These are phyloP conservation scores for Mystacornis crossleyi DNA, from an alignment of 2,113 vertebrate genomes.

Conservation along the genomic window DNA sequence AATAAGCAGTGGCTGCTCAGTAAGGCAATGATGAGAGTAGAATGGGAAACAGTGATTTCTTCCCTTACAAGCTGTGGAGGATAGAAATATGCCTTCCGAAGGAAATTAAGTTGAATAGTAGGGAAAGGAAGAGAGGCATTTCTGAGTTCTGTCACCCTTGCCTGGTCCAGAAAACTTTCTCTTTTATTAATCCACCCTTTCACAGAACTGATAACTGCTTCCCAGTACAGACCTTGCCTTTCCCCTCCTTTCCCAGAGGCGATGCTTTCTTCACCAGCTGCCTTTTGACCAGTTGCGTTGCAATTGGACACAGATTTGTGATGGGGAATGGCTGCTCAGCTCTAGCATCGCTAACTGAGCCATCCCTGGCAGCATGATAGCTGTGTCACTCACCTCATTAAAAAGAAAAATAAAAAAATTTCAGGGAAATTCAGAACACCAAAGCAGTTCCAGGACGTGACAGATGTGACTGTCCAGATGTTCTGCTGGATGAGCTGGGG, in stretches of 20 bases:
- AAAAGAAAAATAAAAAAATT: neutral
- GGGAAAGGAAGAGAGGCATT: neutral
- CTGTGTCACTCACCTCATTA: neutral
- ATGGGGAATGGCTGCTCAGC: neutral
- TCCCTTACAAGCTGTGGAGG: neutral
- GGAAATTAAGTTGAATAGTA: neutral
- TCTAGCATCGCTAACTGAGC: neutral
- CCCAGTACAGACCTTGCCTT: neutral
- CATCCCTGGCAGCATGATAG: fast-evolving
- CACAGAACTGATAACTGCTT: neutral
- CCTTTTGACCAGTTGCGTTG: neutral
- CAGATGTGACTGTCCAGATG: neutral
- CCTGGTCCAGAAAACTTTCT: neutral
- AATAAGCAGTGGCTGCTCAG: neutral
- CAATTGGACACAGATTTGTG: fast-evolving
- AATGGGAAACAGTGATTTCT: neutral
- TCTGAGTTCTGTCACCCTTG: neutral
- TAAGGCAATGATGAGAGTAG: neutral
- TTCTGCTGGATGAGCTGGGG: neutral
- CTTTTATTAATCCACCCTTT: neutral
- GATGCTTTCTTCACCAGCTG: neutral
- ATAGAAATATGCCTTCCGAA: neutral
- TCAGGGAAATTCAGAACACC: neutral
- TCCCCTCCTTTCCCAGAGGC: neutral
- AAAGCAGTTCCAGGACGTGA: neutral